phyloP scores from a whole-genome alignment of 2,888 invertebrate genomes.

The Epinotia demarniana region DNA sequence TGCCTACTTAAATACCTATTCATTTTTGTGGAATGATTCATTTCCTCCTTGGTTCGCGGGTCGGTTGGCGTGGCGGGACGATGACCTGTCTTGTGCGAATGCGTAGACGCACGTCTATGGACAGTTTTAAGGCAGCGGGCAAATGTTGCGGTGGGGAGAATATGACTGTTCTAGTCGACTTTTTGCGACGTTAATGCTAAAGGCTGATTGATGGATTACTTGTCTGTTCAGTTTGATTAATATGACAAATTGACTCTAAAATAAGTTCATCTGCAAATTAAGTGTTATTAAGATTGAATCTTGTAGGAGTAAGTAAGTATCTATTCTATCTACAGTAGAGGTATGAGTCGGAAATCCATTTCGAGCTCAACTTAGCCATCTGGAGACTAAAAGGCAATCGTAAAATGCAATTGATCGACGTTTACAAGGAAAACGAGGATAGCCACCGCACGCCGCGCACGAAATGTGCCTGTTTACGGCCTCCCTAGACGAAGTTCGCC shows the following conservation, averaged over 20 bases:
- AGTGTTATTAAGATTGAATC: not conserved
- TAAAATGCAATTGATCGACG: slow-evolving; percentile 4
- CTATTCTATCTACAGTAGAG: not conserved
- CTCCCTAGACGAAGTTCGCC: too few relatives aligned
- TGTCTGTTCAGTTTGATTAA: slow-evolving; percentile 8
- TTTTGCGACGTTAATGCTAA: slow-evolving; percentile 10
- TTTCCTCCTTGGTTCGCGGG: slow-evolving; percentile 13
- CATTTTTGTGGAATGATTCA: slow-evolving; percentile 33
- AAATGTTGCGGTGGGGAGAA: not conserved
- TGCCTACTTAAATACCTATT: not conserved
- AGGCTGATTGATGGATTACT: slow-evolving; percentile 15
- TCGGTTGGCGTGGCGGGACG: slow-evolving; percentile 3
- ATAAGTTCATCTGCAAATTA: not conserved
- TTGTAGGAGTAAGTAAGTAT: not conserved
- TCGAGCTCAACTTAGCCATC: not conserved
- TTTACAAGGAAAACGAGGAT: slow-evolving; percentile 1
- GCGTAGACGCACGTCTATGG: slow-evolving; percentile 32
- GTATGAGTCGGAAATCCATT: not conserved
- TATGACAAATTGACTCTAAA: slow-evolving; percentile 15
- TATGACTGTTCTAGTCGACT: not conserved
- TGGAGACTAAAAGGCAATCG: not conserved
- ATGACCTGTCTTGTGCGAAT: slow-evolving; percentile 8
- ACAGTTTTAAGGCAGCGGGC: slow-evolving; percentile 14
- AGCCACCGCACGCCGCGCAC: not conserved
- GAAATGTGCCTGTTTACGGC: slow-evolving; percentile 4